phyloP scores from a whole-genome alignment of 2,113 vertebrate genomes.

The Dermatemys mawii region DNA sequence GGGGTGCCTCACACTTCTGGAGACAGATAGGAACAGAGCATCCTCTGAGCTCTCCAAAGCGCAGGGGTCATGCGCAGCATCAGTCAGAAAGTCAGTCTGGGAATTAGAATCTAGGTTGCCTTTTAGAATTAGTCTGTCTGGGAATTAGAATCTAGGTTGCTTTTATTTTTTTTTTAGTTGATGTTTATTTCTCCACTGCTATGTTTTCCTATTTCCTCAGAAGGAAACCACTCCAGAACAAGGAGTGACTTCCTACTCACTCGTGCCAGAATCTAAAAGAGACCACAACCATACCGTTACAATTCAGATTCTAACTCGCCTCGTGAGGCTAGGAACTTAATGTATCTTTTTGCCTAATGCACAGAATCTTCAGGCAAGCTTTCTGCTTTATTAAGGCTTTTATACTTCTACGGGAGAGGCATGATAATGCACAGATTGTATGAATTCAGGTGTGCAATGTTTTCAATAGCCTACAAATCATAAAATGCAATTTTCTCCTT shows the following conservation, averaged over 20 bases:
- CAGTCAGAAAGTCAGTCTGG: neutral
- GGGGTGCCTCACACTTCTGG: neutral
- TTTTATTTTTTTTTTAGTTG: no score
- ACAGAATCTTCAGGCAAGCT: constrained; percentile 24
- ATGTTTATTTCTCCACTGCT: neutral
- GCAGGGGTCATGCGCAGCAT: neutral
- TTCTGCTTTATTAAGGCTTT: constrained; percentile 57
- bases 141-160: no score
- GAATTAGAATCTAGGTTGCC: neutral
- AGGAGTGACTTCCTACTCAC: neutral
- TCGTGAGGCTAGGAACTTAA: neutral
- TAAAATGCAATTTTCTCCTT: constrained; percentile 76
- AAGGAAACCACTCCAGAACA: neutral
- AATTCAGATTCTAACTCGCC: constrained; percentile 32
- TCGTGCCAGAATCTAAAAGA: neutral
- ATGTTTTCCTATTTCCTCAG: neutral
- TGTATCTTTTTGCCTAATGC: constrained; percentile 5
- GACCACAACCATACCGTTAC: neutral
- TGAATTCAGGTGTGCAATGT: constrained; percentile 76
- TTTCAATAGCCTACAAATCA: constrained; percentile 76
- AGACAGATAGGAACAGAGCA: neutral
- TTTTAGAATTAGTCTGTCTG: no score
- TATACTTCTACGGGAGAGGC: constrained; percentile 23
- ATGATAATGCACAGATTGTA: constrained; percentile 70
- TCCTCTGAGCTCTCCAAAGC: neutral